Percentiles rank a stretch among this genome's conserved stretches.
Evolutionary conservation across 1,140 invertebrate species (phyloP).

Genomic region (Elysia chlorotica): DNA sequence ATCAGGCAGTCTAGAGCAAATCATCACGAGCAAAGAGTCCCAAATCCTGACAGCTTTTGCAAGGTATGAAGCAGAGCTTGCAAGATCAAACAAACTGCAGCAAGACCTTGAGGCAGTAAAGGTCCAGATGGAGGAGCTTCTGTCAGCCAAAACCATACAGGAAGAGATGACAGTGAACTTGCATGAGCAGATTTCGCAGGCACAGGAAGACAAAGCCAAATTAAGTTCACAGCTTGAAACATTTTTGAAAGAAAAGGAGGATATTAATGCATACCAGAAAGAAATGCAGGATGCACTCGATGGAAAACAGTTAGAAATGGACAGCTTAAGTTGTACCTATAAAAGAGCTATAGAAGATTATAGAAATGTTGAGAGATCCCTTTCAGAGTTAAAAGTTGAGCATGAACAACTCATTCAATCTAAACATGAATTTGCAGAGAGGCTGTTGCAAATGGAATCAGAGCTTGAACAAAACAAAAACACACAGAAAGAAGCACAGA

Average conservation of each 20-base stretch:
- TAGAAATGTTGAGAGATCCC: too few relatives aligned
- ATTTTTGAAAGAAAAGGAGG: neutral
- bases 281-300: neutral
- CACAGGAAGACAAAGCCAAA: neutral
- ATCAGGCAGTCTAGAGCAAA: too few relatives aligned
- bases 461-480: too few relatives aligned
- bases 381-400: neutral
- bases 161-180: neutral
- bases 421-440: neutral
- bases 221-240: neutral
- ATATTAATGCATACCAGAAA: neutral
- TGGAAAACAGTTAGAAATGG: too few relatives aligned
- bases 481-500: too few relatives aligned
- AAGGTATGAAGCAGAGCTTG: neutral
- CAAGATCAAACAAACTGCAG: neutral
- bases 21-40: too few relatives aligned
- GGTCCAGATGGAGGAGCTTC: neutral
- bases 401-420: neutral
- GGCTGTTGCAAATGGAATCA: neutral
- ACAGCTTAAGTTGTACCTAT: too few relatives aligned
- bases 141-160: neutral
- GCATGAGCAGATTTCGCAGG: neutral
- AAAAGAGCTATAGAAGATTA: neutral
- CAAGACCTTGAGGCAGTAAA: neutral
- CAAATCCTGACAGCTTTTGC: too few relatives aligned